These are phyloP conservation scores for Platycercus adscitus DNA, from an alignment of 2,113 vertebrate species.

Conservation along the genomic window DNA sequence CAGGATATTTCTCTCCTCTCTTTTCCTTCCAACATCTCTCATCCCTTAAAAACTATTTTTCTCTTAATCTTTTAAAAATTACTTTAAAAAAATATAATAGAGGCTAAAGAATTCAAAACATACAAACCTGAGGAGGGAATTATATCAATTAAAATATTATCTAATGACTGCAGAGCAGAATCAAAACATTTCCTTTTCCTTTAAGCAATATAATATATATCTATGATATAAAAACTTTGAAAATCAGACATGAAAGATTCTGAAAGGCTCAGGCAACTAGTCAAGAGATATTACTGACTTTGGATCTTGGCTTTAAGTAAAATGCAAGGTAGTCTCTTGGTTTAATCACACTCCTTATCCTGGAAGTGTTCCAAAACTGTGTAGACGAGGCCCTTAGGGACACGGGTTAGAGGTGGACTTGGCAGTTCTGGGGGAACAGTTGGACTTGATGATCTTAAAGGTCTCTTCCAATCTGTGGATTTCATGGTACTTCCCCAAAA, in stretches of 20 bases:
- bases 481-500: not conserved
- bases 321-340: not conserved
- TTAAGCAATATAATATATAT: not conserved
- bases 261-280: not conserved
- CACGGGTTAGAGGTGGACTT: not conserved
- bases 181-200: not conserved
- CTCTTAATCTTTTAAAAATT: not conserved
- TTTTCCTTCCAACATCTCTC: not conserved
- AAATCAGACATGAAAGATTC: slow-evolving; percentile 7
- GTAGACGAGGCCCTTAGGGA: not conserved
- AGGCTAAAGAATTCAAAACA: not conserved
- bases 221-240: not conserved
- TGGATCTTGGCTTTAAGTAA: not conserved
- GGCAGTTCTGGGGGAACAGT: not conserved
- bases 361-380: not conserved
- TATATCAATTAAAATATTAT: not conserved
- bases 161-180: not conserved
- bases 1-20: not conserved
- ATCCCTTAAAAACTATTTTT: not conserved
- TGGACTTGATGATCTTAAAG: not conserved
- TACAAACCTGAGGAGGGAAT: not conserved
- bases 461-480: not conserved
- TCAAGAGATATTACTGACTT: not conserved
- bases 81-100: not conserved
- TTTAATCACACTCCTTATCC: not conserved